Evolutionary conservation across 2,888 invertebrate genomes (phyloP), one percentile per base, ranked within the genome.

Genomic region (Tenodera sinensis): DNA sequence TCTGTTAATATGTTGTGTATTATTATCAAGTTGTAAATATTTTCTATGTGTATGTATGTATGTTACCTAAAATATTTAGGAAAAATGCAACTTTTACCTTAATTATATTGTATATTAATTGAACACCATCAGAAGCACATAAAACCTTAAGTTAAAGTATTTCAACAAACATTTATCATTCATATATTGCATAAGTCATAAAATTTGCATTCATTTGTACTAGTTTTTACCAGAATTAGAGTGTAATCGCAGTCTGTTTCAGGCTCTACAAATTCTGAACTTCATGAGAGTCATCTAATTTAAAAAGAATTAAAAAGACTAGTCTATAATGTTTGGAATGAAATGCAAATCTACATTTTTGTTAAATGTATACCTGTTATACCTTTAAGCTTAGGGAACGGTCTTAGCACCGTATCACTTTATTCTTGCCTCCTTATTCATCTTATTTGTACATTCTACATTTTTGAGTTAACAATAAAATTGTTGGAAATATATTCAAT

Each of bases 401-500:
- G 54, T 71, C 25, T 71, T 20, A 15, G 54, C 25, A 71, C 54
- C 54, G 54, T 71, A 71, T 71, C 25, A 71, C 54, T 71, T 71
- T 71, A 71, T 20, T 71, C 54, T 71, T 71, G 54, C 54, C 54
- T 71, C 54, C 54, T 71, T 71, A 71, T 20, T 71, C 54, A 71
- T 71, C 54, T 71, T 71, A 71, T 71, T 71, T 71, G 54, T 71
- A 71, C 25, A 86, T 86, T 86, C 20, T 86, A 87, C 34, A 87
- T 87, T 87, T 54, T 87, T 87, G 87, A 87, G 87, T 87, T 87
- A 87, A 87, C 82, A 87, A 87, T 87, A 87, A 87, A 87, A 83
- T 87, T 87, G 87, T 87, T 87, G 87, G 54, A 71, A 15, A 71
- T 71, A 71, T 71, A 71, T 71, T 20, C 6, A 20, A 20, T 15